Base-by-base conservation (phyloP, 2,888 invertebrate genomes). In the Drosophila neonasuta region DNA sequence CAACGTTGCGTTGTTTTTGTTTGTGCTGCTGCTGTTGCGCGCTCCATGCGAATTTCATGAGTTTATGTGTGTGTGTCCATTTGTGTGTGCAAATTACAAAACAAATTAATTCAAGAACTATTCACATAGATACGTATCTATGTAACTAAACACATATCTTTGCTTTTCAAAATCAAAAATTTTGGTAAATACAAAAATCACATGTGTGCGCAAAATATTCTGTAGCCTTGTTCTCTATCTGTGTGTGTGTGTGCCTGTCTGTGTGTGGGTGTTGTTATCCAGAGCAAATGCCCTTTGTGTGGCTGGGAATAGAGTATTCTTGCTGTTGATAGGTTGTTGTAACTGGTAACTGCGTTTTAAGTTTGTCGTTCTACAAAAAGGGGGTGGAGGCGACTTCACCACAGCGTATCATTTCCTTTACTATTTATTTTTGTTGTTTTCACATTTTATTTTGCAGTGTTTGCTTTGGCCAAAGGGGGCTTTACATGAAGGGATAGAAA, bases 321-420 rank as follows among this genome's bases (percentile, higher is more conserved):
- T 36, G 36, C 11, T 36, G 36, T 36, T 36, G 11, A 5, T 36
- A 2, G 36, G n/a, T n/a, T 51, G 68, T 45, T 72, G 52, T 56
- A 66, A 59, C 71, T 57, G 67, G 10, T 76, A 72, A 74, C 73
- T 77, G 52, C 74, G 74, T 77, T 74, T 74, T 61, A 74, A 76
- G 72, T 68, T 74, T 63, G 41, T 74, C 68, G 41, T 49, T 34
- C 44, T 50, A 42, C 24, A 5, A 57, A 59, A 58, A 9, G 42
- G 41, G 36, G 36, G n/a, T 11, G 36, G 41, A 56, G 48, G 44
- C 54, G 52, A 17, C 41, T 45, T 41, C 10, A n/a, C 29, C 8
- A 41, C 8, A n/a, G 20, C 8, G 32, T 54, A 51, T 46, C 24
- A 55, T 70, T 64, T 64, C 8, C 10, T 17, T 39, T 29, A 11